Evolutionary conservation across 2,888 invertebrate genomes (phyloP).

Genomic region (Abscondita cerata): DNA sequence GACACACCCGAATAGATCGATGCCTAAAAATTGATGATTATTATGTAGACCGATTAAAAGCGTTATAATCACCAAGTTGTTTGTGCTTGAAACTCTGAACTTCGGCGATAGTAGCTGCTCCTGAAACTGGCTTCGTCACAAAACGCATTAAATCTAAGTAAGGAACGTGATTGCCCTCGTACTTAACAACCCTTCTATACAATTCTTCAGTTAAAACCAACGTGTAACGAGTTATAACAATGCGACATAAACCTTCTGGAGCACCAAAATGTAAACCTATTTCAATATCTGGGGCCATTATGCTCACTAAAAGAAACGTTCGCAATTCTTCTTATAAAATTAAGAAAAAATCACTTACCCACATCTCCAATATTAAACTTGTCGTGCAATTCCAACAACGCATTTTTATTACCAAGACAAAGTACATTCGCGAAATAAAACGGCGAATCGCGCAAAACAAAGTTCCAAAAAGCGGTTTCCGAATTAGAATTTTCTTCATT

Average conservation of each 20-base stretch:
- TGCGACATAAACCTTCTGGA: slow-evolving; percentile 69
- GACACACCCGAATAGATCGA: slow-evolving; percentile 75
- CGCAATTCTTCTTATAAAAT: slow-evolving; percentile 10
- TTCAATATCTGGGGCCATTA: slow-evolving; percentile 70
- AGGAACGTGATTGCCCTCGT: slow-evolving; percentile 62
- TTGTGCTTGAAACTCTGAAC: slow-evolving; percentile 55
- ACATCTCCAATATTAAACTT: slow-evolving; percentile 74
- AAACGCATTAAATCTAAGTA: slow-evolving; percentile 65
- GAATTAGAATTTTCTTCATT: slow-evolving; percentile 60
- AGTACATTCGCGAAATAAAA: slow-evolving; percentile 76
- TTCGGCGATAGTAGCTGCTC: slow-evolving; percentile 63
- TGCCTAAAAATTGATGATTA: slow-evolving; percentile 38
- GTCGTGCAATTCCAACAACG: slow-evolving; percentile 67
- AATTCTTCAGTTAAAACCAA: slow-evolving; percentile 71
- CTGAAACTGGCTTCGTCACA: slow-evolving; percentile 70
- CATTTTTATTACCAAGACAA: slow-evolving; percentile 75
- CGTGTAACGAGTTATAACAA: slow-evolving; percentile 70
- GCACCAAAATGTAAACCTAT: slow-evolving; percentile 61
- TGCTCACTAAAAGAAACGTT: slow-evolving; percentile 67
- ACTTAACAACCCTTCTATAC: slow-evolving; percentile 59
- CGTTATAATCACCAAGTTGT: not conserved
- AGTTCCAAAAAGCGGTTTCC: slow-evolving; percentile 73
- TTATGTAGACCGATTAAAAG: no score
- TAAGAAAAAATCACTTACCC: slow-evolving; percentile 59
- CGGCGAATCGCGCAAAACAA: slow-evolving; percentile 77